These are phyloP conservation scores for Drosophila tanythrix DNA, from an alignment of 2,888 invertebrate genomes.

Conservation along the genomic window DNA sequence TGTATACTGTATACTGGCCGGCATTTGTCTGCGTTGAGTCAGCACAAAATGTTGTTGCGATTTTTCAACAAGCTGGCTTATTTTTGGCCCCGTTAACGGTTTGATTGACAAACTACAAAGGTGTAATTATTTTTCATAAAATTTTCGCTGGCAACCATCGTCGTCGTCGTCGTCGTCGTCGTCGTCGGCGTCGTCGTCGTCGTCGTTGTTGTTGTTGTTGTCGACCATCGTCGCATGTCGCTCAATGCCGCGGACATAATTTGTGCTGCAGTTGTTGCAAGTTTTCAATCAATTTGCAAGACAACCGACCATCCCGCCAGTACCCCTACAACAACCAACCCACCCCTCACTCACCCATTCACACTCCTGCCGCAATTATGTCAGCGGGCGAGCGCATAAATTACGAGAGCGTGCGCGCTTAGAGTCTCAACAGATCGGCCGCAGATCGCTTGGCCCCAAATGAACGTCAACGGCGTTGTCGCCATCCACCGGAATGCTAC, in stretches of 20 bases:
- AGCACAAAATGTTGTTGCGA: slow-evolving; percentile 67
- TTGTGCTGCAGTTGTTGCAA: slow-evolving; percentile 57
- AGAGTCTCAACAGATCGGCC: slow-evolving; percentile 37
- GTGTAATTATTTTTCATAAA: slow-evolving; percentile 80
- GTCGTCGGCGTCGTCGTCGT: not conserved
- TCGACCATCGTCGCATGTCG: slow-evolving; percentile 62
- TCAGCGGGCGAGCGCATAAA: slow-evolving; percentile 74
- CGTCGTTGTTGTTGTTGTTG: not conserved
- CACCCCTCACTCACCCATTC: slow-evolving; percentile 3
- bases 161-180: not conserved
- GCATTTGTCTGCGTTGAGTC: slow-evolving; percentile 70
- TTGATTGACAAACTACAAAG: slow-evolving; percentile 80
- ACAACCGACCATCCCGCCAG: slow-evolving; percentile 14
- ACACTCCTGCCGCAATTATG: slow-evolving; percentile 65
- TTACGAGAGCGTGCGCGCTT: slow-evolving; percentile 54
- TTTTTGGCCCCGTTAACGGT: slow-evolving; percentile 59
- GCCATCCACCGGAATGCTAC: slow-evolving; percentile 54
- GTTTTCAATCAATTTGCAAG: slow-evolving; percentile 76
- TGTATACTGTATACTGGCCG: slow-evolving; percentile 52
- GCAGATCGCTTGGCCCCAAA: slow-evolving; percentile 44
- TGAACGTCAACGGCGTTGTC: slow-evolving; percentile 61
- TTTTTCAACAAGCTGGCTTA: slow-evolving; percentile 66
- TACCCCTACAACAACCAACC: not conserved
- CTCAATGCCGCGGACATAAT: slow-evolving; percentile 50
- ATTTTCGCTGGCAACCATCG: slow-evolving; percentile 22